phyloP scores from a whole-genome alignment of 1,140 invertebrate genomes.

The Pollicipes pollicipes region DNA sequence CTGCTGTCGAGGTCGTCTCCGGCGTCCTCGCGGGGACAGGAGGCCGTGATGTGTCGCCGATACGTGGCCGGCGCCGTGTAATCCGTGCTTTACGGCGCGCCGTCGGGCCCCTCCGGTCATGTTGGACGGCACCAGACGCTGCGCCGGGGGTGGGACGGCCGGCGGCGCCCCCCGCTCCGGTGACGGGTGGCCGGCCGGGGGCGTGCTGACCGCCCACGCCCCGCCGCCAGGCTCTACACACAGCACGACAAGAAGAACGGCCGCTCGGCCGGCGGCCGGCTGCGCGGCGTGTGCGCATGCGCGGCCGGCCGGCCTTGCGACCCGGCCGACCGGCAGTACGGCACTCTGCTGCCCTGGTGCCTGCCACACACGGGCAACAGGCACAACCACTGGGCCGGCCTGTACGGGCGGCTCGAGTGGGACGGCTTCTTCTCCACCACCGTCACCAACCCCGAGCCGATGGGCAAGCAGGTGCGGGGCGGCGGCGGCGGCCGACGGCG shows the following conservation, averaged over 20 bases:
- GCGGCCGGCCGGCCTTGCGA: slow-evolving; percentile 43
- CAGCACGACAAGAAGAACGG: slow-evolving; percentile 53
- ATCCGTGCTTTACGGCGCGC: too few species aligned
- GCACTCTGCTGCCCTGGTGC: slow-evolving; percentile 79
- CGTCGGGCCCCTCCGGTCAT: too few species aligned
- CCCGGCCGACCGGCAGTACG: slow-evolving; percentile 53
- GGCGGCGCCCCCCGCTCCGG: too few species aligned
- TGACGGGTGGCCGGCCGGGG: too few species aligned
- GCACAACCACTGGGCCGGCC: slow-evolving; percentile 66
- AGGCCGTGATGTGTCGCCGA: too few species aligned
- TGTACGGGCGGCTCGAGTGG: slow-evolving; percentile 61
- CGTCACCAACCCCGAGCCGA: slow-evolving; percentile 62
- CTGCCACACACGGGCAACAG: slow-evolving; percentile 70
- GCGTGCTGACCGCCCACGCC: too few species aligned
- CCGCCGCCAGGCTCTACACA: slow-evolving; percentile 34
- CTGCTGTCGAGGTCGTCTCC: too few species aligned
- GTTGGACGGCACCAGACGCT: too few species aligned
- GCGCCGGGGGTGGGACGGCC: too few species aligned
- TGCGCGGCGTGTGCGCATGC: slow-evolving; percentile 64
- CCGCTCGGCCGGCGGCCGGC: slow-evolving; percentile 33
- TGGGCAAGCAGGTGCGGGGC: slow-evolving; percentile 58
- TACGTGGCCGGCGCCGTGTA: too few species aligned
- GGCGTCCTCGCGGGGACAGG: too few species aligned
- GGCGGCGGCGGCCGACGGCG: too few species aligned
- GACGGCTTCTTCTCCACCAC: slow-evolving; percentile 75